Evolutionary conservation across 2,113 vertebrate genomes (phyloP), one percentile per base, ranked within the genome.

Genomic region (Ramphastos sulfuratus): DNA sequence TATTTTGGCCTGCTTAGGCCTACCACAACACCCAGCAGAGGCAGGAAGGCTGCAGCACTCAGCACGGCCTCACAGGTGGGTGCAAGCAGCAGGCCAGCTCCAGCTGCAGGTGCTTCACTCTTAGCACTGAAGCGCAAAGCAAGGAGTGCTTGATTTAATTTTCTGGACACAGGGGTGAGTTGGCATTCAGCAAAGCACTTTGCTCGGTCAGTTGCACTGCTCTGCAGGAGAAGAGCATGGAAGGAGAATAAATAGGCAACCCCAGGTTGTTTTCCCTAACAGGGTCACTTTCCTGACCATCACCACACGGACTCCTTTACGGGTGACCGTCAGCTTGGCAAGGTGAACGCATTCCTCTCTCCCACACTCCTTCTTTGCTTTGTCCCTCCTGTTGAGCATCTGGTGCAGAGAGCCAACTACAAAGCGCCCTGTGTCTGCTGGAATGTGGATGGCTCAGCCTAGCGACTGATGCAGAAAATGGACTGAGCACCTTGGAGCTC

Each of bases 401-500:
- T 80, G 72, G 28, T 75, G 44, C 73, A 58, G 69, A 65, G 15
- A 69, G 61, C 17, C 74, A 85, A 64, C 48, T 54, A 28, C 71
- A 50, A 94, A 91, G 82, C 21, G 69, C 31, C 31, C 54, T 12
- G 55, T 27, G 24, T 54, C 82, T 84, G 65, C 37, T 64, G 91
- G 61, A 91, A 90, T 90, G 93, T 55, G 42, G 73, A 86, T 90
- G 19, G 37, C 25, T 87, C 72, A 65, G 39, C 52, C 60, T 65
- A 83, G 65, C 2, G 19, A 90, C 69, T 78, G 48, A 48, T 81
- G 76, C 90, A 90, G 93, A 93, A 95, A 94, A 90, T 46, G 35
- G 50, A 94, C 69, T 46, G 73, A 92, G 52, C 90, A 90, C 82
- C 85, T 94, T 88, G 74, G 48, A 82, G 69, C 55, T 86, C 82